These are phyloP conservation scores for Prionace glauca DNA, from an alignment of 2,797 vertebrate genomes.

Conservation along the genomic window DNA sequence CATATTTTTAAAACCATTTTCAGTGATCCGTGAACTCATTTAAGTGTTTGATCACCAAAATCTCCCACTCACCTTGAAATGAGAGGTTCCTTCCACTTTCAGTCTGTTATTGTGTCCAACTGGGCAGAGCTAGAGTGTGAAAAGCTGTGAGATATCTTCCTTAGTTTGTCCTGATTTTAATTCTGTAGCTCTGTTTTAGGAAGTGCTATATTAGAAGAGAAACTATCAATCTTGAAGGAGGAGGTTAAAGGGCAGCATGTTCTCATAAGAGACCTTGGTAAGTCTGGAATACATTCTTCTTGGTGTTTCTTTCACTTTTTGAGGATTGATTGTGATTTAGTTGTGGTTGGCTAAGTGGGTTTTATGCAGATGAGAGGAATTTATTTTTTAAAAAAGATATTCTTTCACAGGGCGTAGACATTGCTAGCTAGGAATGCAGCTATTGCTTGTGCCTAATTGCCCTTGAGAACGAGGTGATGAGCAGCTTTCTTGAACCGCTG, in stretches of 20 bases:
- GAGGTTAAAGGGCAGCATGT: constrained; percentile 58
- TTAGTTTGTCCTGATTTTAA: neutral
- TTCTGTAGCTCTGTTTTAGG: constrained; percentile 47
- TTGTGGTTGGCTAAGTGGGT: neutral
- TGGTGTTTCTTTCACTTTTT: neutral
- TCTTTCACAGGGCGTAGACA: no score
- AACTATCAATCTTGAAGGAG: constrained; percentile 53
- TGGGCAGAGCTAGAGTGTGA: neutral
- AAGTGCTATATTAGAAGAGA: constrained; percentile 49
- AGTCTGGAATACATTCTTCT: constrained; percentile 43
- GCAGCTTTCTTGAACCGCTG: no score
- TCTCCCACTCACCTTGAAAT: neutral
- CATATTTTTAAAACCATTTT: constrained; percentile 33
- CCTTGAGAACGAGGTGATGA: no score
- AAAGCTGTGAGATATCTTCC: neutral
- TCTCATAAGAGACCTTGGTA: constrained; percentile 65
- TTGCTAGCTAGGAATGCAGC: no score
- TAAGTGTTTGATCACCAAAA: neutral
- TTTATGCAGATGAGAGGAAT: no score
- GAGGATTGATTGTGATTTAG: neutral
- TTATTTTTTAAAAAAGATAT: no score
- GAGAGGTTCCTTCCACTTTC: neutral
- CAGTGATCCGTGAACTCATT: constrained; percentile 46
- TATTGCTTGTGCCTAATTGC: no score
- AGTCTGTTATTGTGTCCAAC: neutral